Evolutionary conservation across 2,888 invertebrate species (phyloP).

Genomic region (Sympetrum striolatum): DNA sequence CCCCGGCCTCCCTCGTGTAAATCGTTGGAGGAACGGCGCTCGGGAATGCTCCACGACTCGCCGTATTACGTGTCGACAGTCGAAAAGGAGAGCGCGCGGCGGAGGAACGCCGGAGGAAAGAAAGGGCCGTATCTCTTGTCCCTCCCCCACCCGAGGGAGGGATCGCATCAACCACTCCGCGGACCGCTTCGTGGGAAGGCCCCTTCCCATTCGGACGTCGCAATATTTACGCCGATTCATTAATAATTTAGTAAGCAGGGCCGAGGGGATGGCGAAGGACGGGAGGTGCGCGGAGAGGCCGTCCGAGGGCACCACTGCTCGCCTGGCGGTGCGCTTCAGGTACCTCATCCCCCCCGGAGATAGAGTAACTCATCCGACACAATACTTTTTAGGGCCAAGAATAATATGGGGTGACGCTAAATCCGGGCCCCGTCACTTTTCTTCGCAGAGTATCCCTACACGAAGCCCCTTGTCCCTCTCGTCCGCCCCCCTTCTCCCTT

Average conservation of each 20-base stretch:
- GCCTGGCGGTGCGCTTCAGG: constrained; percentile 19
- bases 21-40: neutral
- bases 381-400: neutral
- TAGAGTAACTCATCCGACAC: neutral
- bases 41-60: neutral
- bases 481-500: neutral
- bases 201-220: constrained; percentile 17
- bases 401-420: neutral
- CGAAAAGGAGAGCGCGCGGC: neutral
- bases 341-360: neutral
- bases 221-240: constrained; percentile 35
- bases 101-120: neutral
- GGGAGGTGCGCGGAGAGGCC: constrained; percentile 1
- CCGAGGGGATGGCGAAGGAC: constrained; percentile 34
- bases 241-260: neutral
- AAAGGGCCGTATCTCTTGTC: neutral
- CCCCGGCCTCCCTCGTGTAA: neutral
- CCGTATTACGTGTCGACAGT: neutral
- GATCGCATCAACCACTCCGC: neutral
- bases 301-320: constrained; percentile 5
- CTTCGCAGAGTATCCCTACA: neutral
- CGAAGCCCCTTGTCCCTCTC: neutral
- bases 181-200: constrained; percentile 47
- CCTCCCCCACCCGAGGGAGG: neutral
- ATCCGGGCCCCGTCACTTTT: neutral